Conservation (phyloP, 2,797 vertebrate genomes). For the Sus cebifrons region DNA sequence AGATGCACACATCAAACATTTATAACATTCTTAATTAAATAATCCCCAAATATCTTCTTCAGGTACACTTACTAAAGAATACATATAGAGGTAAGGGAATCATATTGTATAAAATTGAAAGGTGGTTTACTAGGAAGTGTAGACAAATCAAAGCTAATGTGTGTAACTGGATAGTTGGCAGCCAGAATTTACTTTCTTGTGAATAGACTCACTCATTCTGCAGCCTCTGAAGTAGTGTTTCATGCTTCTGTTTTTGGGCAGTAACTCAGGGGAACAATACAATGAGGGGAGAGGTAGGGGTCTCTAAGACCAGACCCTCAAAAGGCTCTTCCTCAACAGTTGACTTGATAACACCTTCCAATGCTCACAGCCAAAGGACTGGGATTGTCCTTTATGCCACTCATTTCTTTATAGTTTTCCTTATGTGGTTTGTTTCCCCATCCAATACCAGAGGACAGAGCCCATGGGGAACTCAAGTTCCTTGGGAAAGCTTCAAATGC, state of each 20-base stretch:
- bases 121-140: background rate
- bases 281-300: background rate
- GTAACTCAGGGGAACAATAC: background rate
- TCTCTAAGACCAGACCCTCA: background rate
- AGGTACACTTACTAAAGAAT: conserved; percentile 19
- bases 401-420: background rate
- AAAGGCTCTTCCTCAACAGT: background rate
- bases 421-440: background rate
- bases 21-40: background rate
- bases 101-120: background rate
- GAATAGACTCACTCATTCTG: background rate
- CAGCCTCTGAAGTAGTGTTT: background rate
- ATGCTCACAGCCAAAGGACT: background rate
- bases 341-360: background rate
- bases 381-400: background rate
- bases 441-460: background rate
- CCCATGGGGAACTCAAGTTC: background rate
- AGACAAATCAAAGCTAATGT: background rate
- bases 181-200: background rate
- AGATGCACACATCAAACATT: background rate
- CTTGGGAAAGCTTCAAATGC: conserved; percentile 18
- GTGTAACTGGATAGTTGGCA: background rate
- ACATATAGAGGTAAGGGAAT: background rate
- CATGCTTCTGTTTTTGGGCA: background rate
- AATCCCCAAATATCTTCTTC: conserved; percentile 47